These are phyloP conservation scores for Cephonodes hylas DNA, from an alignment of 2,888 invertebrate genomes.

Conservation along the genomic window DNA sequence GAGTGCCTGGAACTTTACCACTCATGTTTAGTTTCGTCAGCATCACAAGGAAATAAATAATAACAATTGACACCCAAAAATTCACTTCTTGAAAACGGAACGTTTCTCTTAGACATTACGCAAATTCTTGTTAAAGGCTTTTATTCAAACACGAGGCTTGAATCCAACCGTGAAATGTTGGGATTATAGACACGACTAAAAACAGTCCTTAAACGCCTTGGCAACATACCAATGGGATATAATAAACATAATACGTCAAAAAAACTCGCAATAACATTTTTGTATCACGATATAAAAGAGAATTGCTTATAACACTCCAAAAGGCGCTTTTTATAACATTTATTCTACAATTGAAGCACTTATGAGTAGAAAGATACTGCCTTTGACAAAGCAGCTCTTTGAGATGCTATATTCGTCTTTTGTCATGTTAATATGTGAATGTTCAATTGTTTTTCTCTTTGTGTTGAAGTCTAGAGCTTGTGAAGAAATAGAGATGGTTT, in stretches of 20 bases:
- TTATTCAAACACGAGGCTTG: no score
- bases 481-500: neutral
- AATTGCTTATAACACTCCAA: neutral
- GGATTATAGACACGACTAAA: no score
- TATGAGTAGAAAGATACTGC: neutral
- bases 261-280: slow-evolving; percentile 15
- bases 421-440: slow-evolving; percentile 4
- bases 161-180: no score
- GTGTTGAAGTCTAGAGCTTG: neutral
- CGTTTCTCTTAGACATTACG: no score
- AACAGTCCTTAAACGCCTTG: no score
- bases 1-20: no score
- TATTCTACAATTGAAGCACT: slow-evolving; percentile 11
- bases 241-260: neutral
- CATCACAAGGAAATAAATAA: no score
- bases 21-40: no score
- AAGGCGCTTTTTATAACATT: neutral
- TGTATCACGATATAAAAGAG: slow-evolving; percentile 1
- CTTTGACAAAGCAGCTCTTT: slow-evolving; percentile 5
- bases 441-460: neutral
- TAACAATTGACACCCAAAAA: no score
- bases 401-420: neutral
- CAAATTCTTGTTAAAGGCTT: no score
- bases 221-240: no score
- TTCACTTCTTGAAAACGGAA: no score